Conservation (phyloP, 2,888 invertebrate genomes). For the Notodonta dromedarius region DNA sequence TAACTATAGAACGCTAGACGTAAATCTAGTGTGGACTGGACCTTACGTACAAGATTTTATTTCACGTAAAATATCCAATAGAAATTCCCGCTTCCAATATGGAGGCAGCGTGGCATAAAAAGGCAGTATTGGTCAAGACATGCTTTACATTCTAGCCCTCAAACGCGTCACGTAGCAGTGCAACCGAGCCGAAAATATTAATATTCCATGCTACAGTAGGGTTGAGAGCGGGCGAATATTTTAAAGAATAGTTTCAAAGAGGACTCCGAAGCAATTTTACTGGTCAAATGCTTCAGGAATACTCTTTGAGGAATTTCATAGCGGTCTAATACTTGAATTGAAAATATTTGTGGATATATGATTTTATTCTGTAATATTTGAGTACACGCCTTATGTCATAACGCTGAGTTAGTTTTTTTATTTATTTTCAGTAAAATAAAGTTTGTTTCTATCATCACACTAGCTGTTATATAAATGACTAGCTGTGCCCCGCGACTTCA, state of each 20-base stretch:
- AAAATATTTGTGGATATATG: background rate
- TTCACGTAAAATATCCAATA: background rate
- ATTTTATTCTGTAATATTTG: background rate
- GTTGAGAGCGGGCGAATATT: conserved; percentile 26
- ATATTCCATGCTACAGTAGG: conserved; percentile 53
- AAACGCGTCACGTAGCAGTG: conserved; percentile 38
- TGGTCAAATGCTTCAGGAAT: background rate
- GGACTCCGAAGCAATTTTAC: background rate
- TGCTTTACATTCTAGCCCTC: conserved; percentile 38
- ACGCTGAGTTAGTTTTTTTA: no score
- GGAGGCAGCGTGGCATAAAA: conserved; percentile 15
- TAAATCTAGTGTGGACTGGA: no score
- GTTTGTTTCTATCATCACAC: no score
- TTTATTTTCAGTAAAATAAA: no score
- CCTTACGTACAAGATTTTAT: background rate
- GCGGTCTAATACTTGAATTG: background rate
- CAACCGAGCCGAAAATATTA: conserved; percentile 53
- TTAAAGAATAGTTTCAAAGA: conserved; percentile 2
- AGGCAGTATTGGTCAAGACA: conserved; percentile 45
- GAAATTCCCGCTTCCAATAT: conserved; percentile 8
- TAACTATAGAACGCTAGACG: background rate
- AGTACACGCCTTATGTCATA: no score
- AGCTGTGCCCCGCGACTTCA: no score
- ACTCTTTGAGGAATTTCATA: background rate
- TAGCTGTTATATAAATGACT: no score